phyloP scores from a whole-genome alignment of 2,888 invertebrate species.

The Molorchus minor region DNA sequence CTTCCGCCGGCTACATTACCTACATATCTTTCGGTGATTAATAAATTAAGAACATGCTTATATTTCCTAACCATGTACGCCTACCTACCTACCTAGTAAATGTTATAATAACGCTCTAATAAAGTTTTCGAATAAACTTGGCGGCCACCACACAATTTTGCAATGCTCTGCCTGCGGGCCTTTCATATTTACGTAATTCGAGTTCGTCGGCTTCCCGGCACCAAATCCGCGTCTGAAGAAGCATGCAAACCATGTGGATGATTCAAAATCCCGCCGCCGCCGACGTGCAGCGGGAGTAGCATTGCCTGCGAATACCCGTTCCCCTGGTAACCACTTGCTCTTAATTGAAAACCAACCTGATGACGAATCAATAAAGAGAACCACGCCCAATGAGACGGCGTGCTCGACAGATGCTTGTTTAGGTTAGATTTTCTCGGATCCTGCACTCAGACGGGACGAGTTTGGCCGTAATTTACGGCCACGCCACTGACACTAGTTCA shows the following conservation, averaged over 20 bases:
- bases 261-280: slow-evolving; percentile 43
- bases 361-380: slow-evolving; percentile 64
- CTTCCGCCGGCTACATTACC: too few species aligned
- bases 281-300: slow-evolving; percentile 39
- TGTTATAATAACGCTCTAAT: too few species aligned
- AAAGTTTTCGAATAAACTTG: too few species aligned
- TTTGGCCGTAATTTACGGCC: slow-evolving; percentile 13
- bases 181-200: not conserved
- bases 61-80: too few species aligned
- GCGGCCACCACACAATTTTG: not conserved
- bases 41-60: too few species aligned
- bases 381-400: slow-evolving; percentile 45
- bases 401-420: slow-evolving; percentile 41
- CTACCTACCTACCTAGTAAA: too few species aligned
- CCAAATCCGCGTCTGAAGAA: slow-evolving; percentile 21
- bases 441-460: slow-evolving; percentile 14
- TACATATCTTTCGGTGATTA: too few species aligned
- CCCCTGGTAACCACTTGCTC: slow-evolving; percentile 64
- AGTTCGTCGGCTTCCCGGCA: not conserved
- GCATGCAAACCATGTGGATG: slow-evolving; percentile 49
- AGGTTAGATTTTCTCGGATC: slow-evolving; percentile 19
- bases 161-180: not conserved
- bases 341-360: slow-evolving; percentile 66
- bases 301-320: slow-evolving; percentile 51
- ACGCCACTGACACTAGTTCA: slow-evolving; percentile 21